phyloP scores from a whole-genome alignment of 1,140 invertebrate genomes.

The Aphidius ervi region DNA sequence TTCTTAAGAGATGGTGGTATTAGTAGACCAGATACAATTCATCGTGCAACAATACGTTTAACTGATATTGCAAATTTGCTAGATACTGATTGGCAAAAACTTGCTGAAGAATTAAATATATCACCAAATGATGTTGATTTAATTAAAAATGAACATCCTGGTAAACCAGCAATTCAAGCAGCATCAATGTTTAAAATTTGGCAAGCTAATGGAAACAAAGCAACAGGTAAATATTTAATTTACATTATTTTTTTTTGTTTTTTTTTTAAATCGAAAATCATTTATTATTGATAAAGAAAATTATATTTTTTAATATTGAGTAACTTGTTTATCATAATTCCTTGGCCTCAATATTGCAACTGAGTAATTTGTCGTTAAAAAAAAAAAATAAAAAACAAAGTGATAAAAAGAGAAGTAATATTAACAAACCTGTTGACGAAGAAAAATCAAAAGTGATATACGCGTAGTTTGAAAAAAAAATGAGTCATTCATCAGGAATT shows the following conservation, averaged over 20 bases:
- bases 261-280: not conserved
- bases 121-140: conserved; percentile 81
- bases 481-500: conserved; percentile 50
- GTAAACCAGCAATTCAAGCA: conserved; percentile 83
- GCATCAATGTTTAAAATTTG: conserved; percentile 91
- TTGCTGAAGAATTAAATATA: conserved; percentile 82
- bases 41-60: conserved; percentile 75
- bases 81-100: conserved; percentile 85
- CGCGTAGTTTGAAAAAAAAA: conserved; percentile 5
- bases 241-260: conserved; percentile 1
- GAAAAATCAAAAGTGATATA: not conserved
- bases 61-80: conserved; percentile 89
- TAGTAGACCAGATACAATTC: conserved; percentile 65
- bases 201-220: conserved; percentile 70
- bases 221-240: conserved; percentile 68
- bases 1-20: conserved; percentile 58
- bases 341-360: no score
- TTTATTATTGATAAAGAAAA: no score
- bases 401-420: not conserved
- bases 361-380: not conserved
- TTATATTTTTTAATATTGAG: not conserved
- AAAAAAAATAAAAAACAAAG: not conserved
- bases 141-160: conserved; percentile 81
- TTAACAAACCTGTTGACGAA: conserved; percentile 1
- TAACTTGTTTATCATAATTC: no score